These are phyloP conservation scores for Phalangium opilio DNA, from an alignment of 2,888 invertebrate genomes.

Conservation along the genomic window DNA sequence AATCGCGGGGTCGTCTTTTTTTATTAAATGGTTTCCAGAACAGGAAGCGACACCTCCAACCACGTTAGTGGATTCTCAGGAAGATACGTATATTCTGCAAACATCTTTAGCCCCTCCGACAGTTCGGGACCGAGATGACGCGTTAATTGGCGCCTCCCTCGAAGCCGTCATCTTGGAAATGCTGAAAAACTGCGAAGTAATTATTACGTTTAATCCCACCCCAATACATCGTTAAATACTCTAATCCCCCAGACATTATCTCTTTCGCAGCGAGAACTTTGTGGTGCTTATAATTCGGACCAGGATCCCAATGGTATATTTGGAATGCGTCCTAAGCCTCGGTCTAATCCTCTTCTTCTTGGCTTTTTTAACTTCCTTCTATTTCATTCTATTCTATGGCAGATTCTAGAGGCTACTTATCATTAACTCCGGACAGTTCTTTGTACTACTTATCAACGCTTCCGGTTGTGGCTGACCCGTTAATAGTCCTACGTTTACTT, in stretches of 20 bases:
- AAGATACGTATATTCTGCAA: conserved; percentile 38
- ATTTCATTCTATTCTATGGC: no score
- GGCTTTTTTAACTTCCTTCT: no score
- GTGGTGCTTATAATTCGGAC: no score
- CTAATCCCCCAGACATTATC: neutral
- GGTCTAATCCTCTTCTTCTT: no score
- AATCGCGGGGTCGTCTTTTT: no score
- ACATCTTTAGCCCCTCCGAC: conserved; percentile 36
- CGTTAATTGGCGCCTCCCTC: conserved; percentile 36
- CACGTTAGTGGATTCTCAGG: conserved; percentile 27
- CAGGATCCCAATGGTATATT: no score
- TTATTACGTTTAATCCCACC: neutral
- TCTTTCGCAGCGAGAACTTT: neutral
- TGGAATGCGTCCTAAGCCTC: no score
- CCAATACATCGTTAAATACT: conserved; percentile 8
- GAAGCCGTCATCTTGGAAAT: conserved; percentile 40
- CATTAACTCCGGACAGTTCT: neutral
- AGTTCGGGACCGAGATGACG: conserved; percentile 28
- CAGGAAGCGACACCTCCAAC: conserved; percentile 27
- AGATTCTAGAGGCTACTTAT: no score
- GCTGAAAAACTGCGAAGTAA: conserved; percentile 35
- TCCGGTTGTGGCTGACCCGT: conserved; percentile 39
- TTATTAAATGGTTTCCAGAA: no score
- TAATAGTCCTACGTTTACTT: conserved; percentile 39
- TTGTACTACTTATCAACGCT: conserved; percentile 28